A percentile compares a stretch with the other conserved stretches of the same genome.
Conservation (phyloP, 2,888 invertebrate species). For the Hirudinaria manillensis region DNA sequence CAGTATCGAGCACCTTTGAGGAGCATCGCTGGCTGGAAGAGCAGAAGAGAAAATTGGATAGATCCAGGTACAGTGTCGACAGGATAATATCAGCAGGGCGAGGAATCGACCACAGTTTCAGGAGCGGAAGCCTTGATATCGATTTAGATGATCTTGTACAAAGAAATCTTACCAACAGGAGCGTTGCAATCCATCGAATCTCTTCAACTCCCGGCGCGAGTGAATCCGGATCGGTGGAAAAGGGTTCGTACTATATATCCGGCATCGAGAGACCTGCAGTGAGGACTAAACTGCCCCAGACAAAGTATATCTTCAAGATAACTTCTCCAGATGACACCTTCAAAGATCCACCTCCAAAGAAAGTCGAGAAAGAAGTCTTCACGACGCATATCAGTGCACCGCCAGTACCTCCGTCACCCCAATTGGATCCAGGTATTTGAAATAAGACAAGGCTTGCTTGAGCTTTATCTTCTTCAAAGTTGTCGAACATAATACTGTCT, state of each 20-base stretch:
- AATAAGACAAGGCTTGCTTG: neutral
- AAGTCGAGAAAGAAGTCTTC: neutral
- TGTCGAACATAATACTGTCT: neutral
- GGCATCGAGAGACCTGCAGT: conserved; percentile 25
- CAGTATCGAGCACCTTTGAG: neutral
- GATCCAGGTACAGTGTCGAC: conserved; percentile 2
- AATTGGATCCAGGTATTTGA: neutral
- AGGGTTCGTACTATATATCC: conserved; percentile 24
- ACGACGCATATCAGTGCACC: neutral
- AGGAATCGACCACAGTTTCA: conserved; percentile 10
- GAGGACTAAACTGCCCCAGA: conserved; percentile 23
- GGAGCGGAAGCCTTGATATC: conserved; percentile 28
- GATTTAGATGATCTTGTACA: conserved; percentile 25
- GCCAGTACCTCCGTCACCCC: neutral
- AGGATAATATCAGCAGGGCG: neutral
- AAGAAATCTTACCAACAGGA: conserved; percentile 26
- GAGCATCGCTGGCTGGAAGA: conserved; percentile 6
- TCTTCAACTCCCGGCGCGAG: neutral
- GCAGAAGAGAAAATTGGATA: conserved; percentile 7
- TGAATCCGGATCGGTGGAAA: neutral
- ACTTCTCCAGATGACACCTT: conserved; percentile 5
- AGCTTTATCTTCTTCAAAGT: neutral
- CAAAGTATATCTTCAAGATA: conserved; percentile 27
- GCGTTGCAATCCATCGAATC: conserved; percentile 9
- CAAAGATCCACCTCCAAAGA: neutral